Percentiles rank a stretch among this genome's conserved stretches.
Evolutionary conservation across 2,888 invertebrate species (phyloP).

Genomic region (Drosophila eohydei): DNA sequence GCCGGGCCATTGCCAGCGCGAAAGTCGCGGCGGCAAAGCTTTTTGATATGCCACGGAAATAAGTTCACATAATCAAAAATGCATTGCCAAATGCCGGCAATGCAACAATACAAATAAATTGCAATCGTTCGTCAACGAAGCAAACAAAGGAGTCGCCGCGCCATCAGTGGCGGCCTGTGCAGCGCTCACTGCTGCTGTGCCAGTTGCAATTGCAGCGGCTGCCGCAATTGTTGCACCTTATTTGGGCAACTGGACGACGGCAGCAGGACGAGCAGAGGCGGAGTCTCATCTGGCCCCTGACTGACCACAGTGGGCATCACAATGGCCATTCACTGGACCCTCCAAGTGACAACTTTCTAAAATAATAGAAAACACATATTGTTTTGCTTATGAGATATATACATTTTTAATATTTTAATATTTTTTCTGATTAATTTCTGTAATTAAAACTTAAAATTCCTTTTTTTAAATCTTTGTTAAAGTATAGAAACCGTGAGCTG

Average conservation of each 20-base stretch:
- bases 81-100: constrained; percentile 74
- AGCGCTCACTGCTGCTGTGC: constrained; percentile 28
- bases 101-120: constrained; percentile 81
- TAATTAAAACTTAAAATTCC: no score
- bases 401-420: background rate
- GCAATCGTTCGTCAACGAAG: constrained; percentile 76
- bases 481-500: no score
- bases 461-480: no score
- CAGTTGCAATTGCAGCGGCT: constrained; percentile 22
- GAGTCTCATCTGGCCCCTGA: constrained; percentile 3
- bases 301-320: constrained; percentile 7
- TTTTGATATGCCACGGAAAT: constrained; percentile 68
- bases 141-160: constrained; percentile 68
- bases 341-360: background rate
- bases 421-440: no score
- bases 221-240: constrained; percentile 76
- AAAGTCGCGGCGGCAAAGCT: constrained; percentile 54
- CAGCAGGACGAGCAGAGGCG: constrained; percentile 26
- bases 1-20: background rate
- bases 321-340: background rate
- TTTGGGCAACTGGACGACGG: constrained; percentile 66
- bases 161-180: constrained; percentile 26
- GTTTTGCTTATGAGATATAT: no score
- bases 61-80: constrained; percentile 75
- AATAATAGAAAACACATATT: no score